These are phyloP conservation scores for Cephalophus harveyi DNA, from an alignment of 2,113 vertebrate species.

Conservation along the genomic window DNA sequence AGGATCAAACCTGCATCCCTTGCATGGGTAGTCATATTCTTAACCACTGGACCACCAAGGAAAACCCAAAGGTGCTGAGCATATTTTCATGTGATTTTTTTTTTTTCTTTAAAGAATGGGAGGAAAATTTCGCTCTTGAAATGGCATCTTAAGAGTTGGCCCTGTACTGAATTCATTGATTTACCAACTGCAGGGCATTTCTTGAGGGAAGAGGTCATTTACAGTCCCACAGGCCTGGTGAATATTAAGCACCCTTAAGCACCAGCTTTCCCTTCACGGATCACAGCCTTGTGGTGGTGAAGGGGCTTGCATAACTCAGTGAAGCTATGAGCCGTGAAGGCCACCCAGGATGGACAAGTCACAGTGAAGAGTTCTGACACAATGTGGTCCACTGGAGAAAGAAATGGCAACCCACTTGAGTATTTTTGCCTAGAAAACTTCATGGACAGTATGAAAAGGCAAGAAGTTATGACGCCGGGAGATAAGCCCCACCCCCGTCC, in stretches of 20 bases:
- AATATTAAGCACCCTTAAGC: neutral
- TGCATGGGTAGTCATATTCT: neutral
- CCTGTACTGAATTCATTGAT: neutral
- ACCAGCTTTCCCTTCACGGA: neutral
- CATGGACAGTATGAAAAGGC: neutral
- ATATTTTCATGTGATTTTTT: neutral
- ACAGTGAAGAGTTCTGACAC: neutral
- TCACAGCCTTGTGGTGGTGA: neutral
- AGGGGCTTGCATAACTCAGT: neutral
- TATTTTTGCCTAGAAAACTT: neutral
- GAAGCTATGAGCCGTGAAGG: neutral
- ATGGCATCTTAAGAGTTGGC: neutral
- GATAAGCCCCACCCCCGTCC: fast-evolving
- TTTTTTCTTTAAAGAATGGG: neutral
- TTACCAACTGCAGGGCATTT: neutral
- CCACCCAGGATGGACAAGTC: neutral
- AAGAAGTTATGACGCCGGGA: neutral
- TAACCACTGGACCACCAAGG: neutral
- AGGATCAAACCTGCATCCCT: neutral
- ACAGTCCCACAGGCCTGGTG: neutral
- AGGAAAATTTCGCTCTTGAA: neutral
- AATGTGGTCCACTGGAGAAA: neutral
- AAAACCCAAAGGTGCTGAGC: neutral
- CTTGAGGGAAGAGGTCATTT: neutral
- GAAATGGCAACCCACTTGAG: neutral